A percentile compares a stretch with the other conserved stretches of the same genome.
Evolutionary conservation across 2,888 invertebrate genomes (phyloP).

Genomic region (Prosopocoilus inquinatus): DNA sequence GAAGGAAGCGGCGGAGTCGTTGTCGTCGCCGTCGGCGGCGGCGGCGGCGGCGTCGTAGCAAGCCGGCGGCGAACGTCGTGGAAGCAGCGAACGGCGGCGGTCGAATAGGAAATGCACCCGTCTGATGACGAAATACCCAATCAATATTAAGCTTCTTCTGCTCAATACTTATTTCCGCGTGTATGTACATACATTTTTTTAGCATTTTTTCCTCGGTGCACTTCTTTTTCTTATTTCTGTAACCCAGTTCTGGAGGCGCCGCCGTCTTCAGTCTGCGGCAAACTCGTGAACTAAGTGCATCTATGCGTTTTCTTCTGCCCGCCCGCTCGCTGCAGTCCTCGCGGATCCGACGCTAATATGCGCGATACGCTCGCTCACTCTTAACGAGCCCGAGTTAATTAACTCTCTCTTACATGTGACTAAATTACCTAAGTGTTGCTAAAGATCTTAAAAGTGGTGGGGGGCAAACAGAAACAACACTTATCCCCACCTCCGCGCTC

Average conservation of each 20-base stretch:
- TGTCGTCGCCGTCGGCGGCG: constrained; percentile 1
- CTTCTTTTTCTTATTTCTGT: constrained; percentile 50
- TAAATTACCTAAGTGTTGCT: constrained; percentile 27
- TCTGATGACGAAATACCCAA: constrained; percentile 50
- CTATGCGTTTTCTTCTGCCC: constrained; percentile 9
- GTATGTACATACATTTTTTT: constrained; percentile 53
- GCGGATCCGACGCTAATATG: constrained; percentile 11
- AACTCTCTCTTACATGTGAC: constrained; percentile 33
- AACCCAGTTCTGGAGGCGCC: constrained; percentile 50
- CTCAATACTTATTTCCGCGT: constrained; percentile 53
- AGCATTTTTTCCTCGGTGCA: constrained; percentile 42
- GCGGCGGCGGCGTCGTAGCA: constrained; percentile 9
- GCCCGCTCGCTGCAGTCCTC: neutral
- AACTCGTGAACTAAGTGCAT: constrained; percentile 48
- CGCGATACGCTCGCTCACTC: constrained; percentile 19
- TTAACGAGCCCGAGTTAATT: constrained; percentile 35
- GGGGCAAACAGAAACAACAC: constrained; percentile 9
- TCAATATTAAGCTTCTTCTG: constrained; percentile 46
- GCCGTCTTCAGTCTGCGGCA: constrained; percentile 48
- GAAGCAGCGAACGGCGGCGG: neutral
- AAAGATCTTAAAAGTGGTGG: constrained; percentile 6
- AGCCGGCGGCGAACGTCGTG: constrained; percentile 7
- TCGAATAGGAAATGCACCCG: constrained; percentile 23
- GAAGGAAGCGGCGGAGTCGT: neutral
- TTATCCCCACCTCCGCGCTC: neutral